These are phyloP conservation scores for Dexiosoma caninum DNA, from an alignment of 2,888 invertebrate genomes.

Conservation along the genomic window DNA sequence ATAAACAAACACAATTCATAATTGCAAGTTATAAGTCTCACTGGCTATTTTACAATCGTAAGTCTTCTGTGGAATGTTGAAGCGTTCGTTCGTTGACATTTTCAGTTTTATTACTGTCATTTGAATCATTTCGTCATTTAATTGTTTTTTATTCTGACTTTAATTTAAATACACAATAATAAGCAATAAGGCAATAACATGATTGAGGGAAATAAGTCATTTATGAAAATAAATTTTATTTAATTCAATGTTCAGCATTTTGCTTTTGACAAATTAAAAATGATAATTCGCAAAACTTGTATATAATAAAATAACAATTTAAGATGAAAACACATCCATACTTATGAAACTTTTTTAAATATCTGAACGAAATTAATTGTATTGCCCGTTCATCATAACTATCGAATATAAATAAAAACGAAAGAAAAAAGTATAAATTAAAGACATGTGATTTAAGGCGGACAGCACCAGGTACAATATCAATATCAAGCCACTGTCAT, in stretches of 20 bases:
- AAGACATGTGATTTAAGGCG: no score
- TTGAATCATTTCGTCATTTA: neutral
- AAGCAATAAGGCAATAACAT: conserved; percentile 19
- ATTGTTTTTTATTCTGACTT: neutral
- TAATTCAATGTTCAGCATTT: neutral
- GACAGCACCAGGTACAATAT: no score
- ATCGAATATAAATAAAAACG: neutral
- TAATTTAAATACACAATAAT: conserved; percentile 2
- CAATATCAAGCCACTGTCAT: no score
- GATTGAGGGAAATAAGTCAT: conserved; percentile 19
- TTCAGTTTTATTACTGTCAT: neutral
- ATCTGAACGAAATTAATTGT: neutral
- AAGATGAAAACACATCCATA: neutral
- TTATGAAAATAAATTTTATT: neutral
- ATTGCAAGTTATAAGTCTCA: conserved; percentile 27
- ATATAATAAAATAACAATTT: neutral
- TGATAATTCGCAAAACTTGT: neutral
- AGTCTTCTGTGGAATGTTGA: neutral
- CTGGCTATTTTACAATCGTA: neutral
- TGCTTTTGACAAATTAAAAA: no score
- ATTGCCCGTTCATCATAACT: neutral
- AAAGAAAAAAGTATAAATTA: no score
- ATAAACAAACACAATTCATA: conserved; percentile 30
- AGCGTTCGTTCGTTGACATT: conserved; percentile 43
- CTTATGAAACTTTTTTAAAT: neutral